Percentiles rank a stretch among this genome's conserved stretches.
These are phyloP conservation scores for Herminia tarsipennalis DNA, from an alignment of 2,888 invertebrate species.

Conservation along the genomic window DNA sequence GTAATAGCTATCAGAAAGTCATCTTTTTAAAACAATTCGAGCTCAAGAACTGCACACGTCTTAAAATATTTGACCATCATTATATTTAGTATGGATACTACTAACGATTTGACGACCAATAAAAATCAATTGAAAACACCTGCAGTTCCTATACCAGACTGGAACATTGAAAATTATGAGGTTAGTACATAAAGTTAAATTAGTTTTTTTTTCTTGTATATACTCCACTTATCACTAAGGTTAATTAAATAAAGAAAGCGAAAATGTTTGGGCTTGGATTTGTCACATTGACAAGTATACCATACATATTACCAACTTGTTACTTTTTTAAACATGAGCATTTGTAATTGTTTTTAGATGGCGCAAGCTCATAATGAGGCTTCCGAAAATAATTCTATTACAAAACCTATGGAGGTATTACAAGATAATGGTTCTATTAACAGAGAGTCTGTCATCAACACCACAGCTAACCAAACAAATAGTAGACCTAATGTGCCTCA, in stretches of 20 bases:
- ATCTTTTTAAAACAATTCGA: no score
- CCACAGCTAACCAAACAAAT: slow-evolving; percentile 2
- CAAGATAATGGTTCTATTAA: no score
- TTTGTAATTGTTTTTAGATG: slow-evolving; percentile 17
- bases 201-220: not conserved
- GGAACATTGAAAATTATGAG: slow-evolving; percentile 35
- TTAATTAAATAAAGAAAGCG: no score
- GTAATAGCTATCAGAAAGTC: no score
- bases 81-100: slow-evolving; percentile 7
- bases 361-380: slow-evolving; percentile 7
- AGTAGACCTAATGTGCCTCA: not conserved
- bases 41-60: no score
- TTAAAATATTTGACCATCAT: no score
- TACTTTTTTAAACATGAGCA: no score
- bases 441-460: slow-evolving; percentile 18
- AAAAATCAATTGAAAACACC: slow-evolving; percentile 35
- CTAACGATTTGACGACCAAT: not conserved
- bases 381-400: not conserved
- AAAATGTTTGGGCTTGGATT: no score
- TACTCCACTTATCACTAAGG: no score
- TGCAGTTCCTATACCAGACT: slow-evolving; percentile 51
- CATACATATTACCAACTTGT: no score
- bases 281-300: no score
- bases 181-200: slow-evolving; percentile 3
- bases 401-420: no score